Percentiles rank a stretch among this genome's conserved stretches.
Conservation (phyloP, 30 jellyfish, hydroid and myxozoan species). For the Sanderia malayensis region DNA sequence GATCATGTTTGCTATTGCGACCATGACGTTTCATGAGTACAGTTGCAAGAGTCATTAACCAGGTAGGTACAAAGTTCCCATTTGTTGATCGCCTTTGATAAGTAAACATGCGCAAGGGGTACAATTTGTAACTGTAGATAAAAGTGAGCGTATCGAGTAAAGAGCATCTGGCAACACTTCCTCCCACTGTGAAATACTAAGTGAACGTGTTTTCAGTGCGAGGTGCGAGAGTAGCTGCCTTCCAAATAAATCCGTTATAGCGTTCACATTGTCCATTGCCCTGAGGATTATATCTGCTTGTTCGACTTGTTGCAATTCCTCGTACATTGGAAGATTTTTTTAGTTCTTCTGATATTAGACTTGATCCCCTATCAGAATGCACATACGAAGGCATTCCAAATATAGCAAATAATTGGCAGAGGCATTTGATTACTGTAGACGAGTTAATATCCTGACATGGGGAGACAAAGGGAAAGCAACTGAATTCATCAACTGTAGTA, state of each 20-base stretch:
- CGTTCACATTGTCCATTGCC: constrained; percentile 45
- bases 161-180: constrained; percentile 31
- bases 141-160: constrained; percentile 34
- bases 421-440: constrained; percentile 29
- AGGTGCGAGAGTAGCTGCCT: constrained; percentile 17
- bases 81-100: constrained; percentile 26
- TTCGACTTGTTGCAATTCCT: constrained; percentile 36
- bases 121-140: constrained; percentile 36
- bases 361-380: constrained; percentile 54
- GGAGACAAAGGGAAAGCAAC: constrained; percentile 62
- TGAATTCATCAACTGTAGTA: constrained; percentile 56
- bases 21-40: constrained; percentile 27
- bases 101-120: constrained; percentile 33
- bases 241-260: constrained; percentile 35
- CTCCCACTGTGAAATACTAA: constrained; percentile 18
- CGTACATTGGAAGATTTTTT: constrained; percentile 1
- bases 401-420: constrained; percentile 25
- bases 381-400: constrained; percentile 58
- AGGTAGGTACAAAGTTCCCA: constrained; percentile 41
- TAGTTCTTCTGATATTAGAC: constrained; percentile 16
- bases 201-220: constrained; percentile 5
- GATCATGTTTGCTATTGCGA: constrained; percentile 31
- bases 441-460: constrained; percentile 44
- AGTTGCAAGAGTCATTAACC: constrained; percentile 45
- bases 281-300: constrained; percentile 43